phyloP scores from a whole-genome alignment of 1,140 invertebrate species.

The Drosophila melanogaster region Release_6_plus_ISO1_MT NC_004354.4:13984001-13984500 shows the following conservation, averaged over 20 bases:
- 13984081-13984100: too few species aligned
- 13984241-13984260: constrained; percentile 53
- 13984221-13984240: constrained; percentile 23
- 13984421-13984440: constrained; percentile 28
- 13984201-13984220: constrained; percentile 1
- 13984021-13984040: too few species aligned
- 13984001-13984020: too few species aligned
- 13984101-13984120: too few species aligned
- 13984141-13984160: neutral
- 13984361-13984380: constrained; percentile 24
- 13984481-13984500: constrained; percentile 59
- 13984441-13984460: constrained; percentile 54
- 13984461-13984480: constrained; percentile 61
- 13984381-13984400: constrained; percentile 12
- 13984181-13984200: neutral
- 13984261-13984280: constrained; percentile 9
- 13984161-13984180: neutral
- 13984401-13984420: constrained; percentile 18
- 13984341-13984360: constrained; percentile 27
- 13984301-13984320: constrained; percentile 59
- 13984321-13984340: constrained; percentile 17
- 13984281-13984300: constrained; percentile 39
- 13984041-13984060: too few species aligned
- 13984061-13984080: too few species aligned
- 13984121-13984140: too few species aligned